A percentile compares a stretch with the other conserved stretches of the same genome.
phyloP scores from a whole-genome alignment of 2,113 vertebrate species.

The Ictalurus furcatus region DNA sequence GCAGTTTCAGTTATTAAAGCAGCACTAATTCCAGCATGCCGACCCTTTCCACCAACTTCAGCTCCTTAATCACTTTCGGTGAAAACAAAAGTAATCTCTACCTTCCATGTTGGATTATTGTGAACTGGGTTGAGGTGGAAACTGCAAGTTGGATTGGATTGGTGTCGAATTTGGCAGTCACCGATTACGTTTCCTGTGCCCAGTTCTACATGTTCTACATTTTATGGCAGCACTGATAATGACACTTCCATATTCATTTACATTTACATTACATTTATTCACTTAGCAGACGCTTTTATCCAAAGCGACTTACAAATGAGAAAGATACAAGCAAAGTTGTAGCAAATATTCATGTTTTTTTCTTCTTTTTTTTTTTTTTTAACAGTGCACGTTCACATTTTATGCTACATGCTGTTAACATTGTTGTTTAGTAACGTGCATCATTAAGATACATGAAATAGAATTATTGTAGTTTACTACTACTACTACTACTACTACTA shows the following conservation, averaged over 20 bases:
- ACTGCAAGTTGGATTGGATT: background rate
- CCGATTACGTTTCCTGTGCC: background rate
- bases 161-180: background rate
- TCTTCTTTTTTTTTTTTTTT: background rate
- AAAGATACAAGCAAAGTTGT: no score
- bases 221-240: background rate
- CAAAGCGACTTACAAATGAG: no score
- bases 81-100: background rate
- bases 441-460: background rate
- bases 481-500: background rate
- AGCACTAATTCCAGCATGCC: background rate
- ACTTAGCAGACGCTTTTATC: no score
- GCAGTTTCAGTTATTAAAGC: no score
- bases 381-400: background rate
- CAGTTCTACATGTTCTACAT: background rate
- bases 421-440: background rate
- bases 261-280: no score
- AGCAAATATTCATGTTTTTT: background rate
- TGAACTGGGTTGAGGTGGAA: background rate
- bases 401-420: background rate
- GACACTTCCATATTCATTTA: background rate
- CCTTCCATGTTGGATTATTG: background rate
- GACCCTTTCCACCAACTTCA: background rate
- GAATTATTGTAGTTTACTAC: background rate
- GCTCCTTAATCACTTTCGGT: background rate